A percentile compares a stretch with the other conserved stretches of the same genome.
Conservation (phyloP, 2,888 invertebrate genomes). For the Ptilodon capucinus region DNA sequence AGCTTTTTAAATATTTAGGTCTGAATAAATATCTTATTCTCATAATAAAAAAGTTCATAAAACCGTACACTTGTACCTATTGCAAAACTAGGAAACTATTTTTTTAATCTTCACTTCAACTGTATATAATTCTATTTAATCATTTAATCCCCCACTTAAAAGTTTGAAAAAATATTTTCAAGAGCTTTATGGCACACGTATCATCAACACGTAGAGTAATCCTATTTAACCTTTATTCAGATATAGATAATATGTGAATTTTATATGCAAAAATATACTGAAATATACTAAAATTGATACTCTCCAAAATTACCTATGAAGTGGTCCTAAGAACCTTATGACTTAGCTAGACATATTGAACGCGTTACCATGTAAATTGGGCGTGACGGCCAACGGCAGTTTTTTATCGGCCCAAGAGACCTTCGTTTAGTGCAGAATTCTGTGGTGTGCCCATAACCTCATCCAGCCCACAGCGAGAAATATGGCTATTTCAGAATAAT, state of each 20-base stretch:
- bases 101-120: too few relatives aligned
- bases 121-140: too few relatives aligned
- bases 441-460: conserved; percentile 43
- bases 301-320: conserved; percentile 11
- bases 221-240: too few relatives aligned
- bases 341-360: conserved; percentile 12
- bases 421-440: conserved; percentile 39
- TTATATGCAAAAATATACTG: too few relatives aligned
- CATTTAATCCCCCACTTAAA: too few relatives aligned
- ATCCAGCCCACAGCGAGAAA: conserved; percentile 41
- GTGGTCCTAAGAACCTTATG: conserved; percentile 17
- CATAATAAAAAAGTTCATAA: too few relatives aligned
- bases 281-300: conserved; percentile 14
- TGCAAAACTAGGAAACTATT: too few relatives aligned
- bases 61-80: too few relatives aligned
- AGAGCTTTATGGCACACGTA: conserved; percentile 38
- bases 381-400: conserved; percentile 22
- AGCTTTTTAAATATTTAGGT: too few relatives aligned
- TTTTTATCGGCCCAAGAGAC: conserved; percentile 37
- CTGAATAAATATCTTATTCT: too few relatives aligned
- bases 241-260: too few relatives aligned
- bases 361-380: conserved; percentile 31
- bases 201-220: conserved; percentile 34
- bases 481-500: conserved; percentile 43
- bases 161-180: too few relatives aligned